Percentiles rank a stretch among this genome's conserved stretches.
phyloP scores from a whole-genome alignment of 1,140 invertebrate species.

The Melipona quadrifasciata region DNA sequence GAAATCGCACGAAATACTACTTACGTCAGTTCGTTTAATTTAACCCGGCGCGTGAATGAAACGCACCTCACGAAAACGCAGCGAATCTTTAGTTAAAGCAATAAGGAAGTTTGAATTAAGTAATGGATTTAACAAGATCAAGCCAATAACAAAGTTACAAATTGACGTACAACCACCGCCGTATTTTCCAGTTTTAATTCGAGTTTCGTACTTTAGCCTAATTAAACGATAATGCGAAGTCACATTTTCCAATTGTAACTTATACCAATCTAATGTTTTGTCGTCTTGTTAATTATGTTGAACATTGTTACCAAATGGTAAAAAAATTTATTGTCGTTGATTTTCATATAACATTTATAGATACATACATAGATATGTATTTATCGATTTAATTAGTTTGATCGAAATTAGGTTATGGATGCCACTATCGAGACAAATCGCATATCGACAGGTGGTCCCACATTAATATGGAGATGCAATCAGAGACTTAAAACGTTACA shows the following conservation, averaged over 20 bases:
- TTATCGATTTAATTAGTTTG: no score
- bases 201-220: neutral
- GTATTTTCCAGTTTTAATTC: neutral
- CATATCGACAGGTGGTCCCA: neutral
- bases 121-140: slow-evolving; percentile 8
- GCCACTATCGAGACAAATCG: neutral
- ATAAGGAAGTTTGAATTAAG: slow-evolving; percentile 12
- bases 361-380: no score
- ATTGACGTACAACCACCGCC: neutral
- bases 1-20: neutral
- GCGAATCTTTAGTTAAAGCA: slow-evolving; percentile 11
- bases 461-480: neutral
- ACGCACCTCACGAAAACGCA: neutral
- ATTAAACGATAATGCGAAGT: neutral
- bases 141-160: neutral
- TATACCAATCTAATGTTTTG: neutral
- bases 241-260: neutral
- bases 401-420: neutral
- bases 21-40: neutral
- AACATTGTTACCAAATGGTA: no score
- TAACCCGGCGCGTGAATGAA: neutral
- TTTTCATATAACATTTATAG: neutral
- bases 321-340: neutral
- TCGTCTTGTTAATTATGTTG: no score
- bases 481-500: no score